These are phyloP conservation scores for Apis dorsata DNA, from an alignment of 1,140 invertebrate species.

Conservation along the genomic window DNA sequence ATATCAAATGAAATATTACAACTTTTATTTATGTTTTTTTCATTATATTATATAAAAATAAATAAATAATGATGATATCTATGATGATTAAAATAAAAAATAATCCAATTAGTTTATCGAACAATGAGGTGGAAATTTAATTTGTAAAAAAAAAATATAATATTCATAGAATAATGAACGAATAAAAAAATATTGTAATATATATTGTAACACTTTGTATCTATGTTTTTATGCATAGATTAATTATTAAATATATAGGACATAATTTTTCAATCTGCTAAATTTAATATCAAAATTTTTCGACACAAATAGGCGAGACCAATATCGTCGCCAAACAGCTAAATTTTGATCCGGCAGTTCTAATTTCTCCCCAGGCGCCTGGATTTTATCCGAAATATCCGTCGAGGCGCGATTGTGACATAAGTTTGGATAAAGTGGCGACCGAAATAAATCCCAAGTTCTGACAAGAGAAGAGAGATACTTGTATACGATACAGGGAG, in stretches of 20 bases:
- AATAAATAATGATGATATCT: no score
- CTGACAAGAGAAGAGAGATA: neutral
- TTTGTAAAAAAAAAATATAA: no score
- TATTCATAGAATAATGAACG: neutral
- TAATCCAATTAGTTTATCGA: neutral
- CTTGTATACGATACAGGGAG: neutral
- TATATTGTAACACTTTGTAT: neutral
- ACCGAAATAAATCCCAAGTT: slow-evolving; percentile 33
- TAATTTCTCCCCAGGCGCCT: neutral
- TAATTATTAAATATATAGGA: no score
- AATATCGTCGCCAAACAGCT: neutral
- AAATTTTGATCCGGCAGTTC: neutral
- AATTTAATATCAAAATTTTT: no score
- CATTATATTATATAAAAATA: neutral
- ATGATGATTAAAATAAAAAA: no score
- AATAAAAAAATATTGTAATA: neutral
- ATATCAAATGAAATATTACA: neutral
- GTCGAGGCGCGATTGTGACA: slow-evolving; percentile 9
- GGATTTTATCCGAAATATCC: slow-evolving; percentile 1
- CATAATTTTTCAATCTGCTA: no score
- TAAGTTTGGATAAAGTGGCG: slow-evolving; percentile 28
- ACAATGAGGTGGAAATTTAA: neutral
- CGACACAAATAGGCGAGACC: neutral
- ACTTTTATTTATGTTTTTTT: neutral
- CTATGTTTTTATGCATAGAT: no score